Evolutionary conservation across 1,140 invertebrate species (phyloP).

Genomic region (Anastatus disparis): DNA sequence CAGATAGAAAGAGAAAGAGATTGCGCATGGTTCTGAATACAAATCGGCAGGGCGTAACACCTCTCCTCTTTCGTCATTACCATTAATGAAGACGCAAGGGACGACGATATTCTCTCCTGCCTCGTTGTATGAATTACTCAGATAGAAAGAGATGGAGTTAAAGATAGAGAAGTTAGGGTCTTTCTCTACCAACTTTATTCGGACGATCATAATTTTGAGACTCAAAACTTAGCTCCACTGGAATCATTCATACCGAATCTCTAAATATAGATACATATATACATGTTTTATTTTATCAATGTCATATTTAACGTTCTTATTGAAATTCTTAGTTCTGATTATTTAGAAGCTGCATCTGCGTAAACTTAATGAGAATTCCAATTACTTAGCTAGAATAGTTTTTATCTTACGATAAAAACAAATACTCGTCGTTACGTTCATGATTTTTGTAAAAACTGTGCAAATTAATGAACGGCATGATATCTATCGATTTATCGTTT

Average conservation of each 20-base stretch:
- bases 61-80: constrained; percentile 58
- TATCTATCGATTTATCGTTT: too few species aligned
- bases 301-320: too few species aligned
- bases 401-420: too few species aligned
- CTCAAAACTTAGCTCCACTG: neutral
- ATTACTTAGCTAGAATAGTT: too few species aligned
- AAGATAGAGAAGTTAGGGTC: neutral
- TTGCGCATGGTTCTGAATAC: constrained; percentile 58
- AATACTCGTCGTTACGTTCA: too few species aligned
- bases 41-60: constrained; percentile 59
- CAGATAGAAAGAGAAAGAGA: neutral
- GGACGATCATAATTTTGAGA: constrained; percentile 50
- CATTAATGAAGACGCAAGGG: constrained; percentile 60
- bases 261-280: too few species aligned
- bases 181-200: constrained; percentile 45
- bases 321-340: too few species aligned
- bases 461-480: too few species aligned
- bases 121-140: constrained; percentile 46
- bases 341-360: too few species aligned
- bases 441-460: too few species aligned
- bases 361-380: too few species aligned
- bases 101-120: constrained; percentile 41
- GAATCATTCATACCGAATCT: constrained; percentile 43
- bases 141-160: neutral
- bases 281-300: too few species aligned